Percentiles rank a stretch among this genome's conserved stretches.
Evolutionary conservation across 2,888 invertebrate genomes (phyloP).

Genomic region (Cantharis lateralis): DNA sequence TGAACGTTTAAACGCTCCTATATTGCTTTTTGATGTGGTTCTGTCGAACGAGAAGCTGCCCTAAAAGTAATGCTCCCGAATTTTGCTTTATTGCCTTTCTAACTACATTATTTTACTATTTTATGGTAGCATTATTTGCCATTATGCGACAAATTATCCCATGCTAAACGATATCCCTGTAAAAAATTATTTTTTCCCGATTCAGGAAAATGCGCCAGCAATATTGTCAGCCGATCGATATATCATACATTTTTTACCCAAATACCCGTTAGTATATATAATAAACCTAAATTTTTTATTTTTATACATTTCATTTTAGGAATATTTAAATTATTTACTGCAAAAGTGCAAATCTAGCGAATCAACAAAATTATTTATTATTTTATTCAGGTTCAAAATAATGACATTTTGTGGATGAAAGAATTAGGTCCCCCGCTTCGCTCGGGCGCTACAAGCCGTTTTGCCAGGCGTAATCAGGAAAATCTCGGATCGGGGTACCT

Average conservation of each 20-base stretch:
- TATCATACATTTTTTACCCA: conserved; percentile 2
- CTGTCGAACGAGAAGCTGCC: conserved; percentile 32
- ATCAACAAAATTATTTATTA: too few species aligned
- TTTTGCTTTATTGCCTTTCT: conserved; percentile 41
- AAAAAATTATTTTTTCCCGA: conserved; percentile 26
- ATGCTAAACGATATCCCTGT: conserved; percentile 23
- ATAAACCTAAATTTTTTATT: too few species aligned
- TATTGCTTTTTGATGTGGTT: conserved; percentile 44
- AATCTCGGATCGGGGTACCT: too few species aligned
- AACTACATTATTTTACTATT: conserved; percentile 36
- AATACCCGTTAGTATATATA: neutral
- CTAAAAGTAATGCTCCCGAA: conserved; percentile 41
- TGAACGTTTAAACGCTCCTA: conserved; percentile 40
- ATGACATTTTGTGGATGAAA: too few species aligned
- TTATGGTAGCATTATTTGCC: conserved; percentile 34
- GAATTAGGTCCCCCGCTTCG: too few species aligned
- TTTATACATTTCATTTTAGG: too few species aligned
- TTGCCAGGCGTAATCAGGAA: too few species aligned
- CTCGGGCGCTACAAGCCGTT: too few species aligned
- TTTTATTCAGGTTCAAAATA: too few species aligned
- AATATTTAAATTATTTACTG: too few species aligned
- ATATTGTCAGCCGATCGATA: neutral
- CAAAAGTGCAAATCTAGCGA: too few species aligned
- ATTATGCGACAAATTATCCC: conserved; percentile 28
- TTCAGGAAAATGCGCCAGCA: conserved; percentile 9